phyloP scores from a whole-genome alignment of 2,113 vertebrate genomes.

The Sinocyclocheilus rhinocerous region DNA sequence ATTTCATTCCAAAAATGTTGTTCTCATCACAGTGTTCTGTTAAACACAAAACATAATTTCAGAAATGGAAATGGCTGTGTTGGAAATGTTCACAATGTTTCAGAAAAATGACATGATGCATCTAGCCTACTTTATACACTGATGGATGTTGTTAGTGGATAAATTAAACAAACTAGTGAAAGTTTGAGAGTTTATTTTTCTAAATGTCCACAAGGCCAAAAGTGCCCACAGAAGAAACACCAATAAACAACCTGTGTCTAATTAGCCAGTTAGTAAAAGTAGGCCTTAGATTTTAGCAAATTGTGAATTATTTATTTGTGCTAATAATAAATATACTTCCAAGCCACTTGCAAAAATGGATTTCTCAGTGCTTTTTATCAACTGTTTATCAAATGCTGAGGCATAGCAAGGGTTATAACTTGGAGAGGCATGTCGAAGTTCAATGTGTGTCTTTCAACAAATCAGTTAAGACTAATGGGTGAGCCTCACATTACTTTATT shows the following conservation, averaged over 20 bases:
- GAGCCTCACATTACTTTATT: background rate
- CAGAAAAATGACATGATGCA: background rate
- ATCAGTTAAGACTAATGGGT: background rate
- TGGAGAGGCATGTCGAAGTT: background rate
- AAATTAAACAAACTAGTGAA: background rate
- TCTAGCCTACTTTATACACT: background rate
- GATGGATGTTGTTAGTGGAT: background rate
- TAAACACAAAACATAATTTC: background rate
- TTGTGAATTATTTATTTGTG: slow-evolving; percentile 17
- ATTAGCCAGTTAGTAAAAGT: background rate
- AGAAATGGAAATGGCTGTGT: background rate
- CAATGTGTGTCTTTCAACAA: background rate
- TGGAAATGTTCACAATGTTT: background rate
- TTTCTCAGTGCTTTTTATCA: background rate
- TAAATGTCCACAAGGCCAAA: background rate
- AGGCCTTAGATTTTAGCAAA: slow-evolving; percentile 12
- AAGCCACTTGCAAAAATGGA: background rate
- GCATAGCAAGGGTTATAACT: background rate
- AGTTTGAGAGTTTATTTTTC: background rate
- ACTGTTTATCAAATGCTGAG: slow-evolving; percentile 4
- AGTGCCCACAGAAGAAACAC: background rate
- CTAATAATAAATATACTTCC: slow-evolving; percentile 19
- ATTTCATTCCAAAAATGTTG: background rate
- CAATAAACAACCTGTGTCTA: slow-evolving; percentile 5
- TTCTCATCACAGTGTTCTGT: background rate